Base-by-base conservation (phyloP, 1,140 invertebrate genomes). In the Drosophila tani region DNA sequence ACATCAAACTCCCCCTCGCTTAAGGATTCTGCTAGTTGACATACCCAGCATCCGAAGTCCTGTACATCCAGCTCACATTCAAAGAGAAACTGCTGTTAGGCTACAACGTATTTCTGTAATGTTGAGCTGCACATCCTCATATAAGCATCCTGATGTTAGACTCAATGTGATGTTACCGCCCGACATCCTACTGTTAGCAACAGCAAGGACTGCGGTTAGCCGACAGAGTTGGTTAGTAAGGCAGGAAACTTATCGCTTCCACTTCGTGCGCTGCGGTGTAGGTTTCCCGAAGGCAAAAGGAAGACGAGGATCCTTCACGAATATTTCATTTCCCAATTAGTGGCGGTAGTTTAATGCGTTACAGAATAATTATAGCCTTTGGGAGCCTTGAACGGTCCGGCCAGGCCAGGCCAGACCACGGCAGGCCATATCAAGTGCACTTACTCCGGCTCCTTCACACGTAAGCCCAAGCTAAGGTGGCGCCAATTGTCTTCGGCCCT, bases 401-500 rank as follows among this genome's bases (percentile, higher is more conserved):
- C n/a, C n/a, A n/a, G n/a, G n/a, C n/a, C n/a, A n/a, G n/a, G n/a
- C n/a, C 29, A 21, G 32, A 12, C 4, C 40, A 41, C 15, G 35
- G 14, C 19, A 50, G 41, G 57, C 53, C 40, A 29, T 74, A 50
- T 56, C 46, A 29, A 47, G 47, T 55, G 59, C 58, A 53, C 47
- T 57, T 45, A 12, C 17, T 5, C 17, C 14, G 19, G 40, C 35
- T 41, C 19, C n/a, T 45, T 41, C 27, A 47, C 49, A 62, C 68
- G 70, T 43, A 51, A 74, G 15, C 64, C 60, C 57, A 53, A 58
- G 51, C 46, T 41, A 45, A 41, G 70, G 50, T 68, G 85, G 84
- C 81, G 81, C 77, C 84, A 67, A 71, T 71, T 81, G 82, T 46
- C 41, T 46, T 9, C 24, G 12, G 74, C 60, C 55, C 55, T 60